Evolutionary conservation across 2,888 invertebrate genomes (phyloP).

Genomic region (Autographa gamma): DNA sequence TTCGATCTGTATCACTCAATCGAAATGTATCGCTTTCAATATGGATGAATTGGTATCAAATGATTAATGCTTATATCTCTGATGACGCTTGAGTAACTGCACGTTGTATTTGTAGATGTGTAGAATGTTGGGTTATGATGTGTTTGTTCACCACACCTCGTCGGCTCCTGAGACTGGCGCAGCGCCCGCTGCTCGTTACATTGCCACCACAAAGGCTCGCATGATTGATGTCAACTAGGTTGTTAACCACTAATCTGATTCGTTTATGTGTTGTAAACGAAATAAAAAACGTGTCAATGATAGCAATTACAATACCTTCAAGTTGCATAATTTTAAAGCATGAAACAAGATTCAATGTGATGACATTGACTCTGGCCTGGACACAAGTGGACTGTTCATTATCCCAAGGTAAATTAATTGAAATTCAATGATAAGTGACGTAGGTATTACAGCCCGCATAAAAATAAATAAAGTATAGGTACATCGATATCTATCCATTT

Average conservation of each 20-base stretch:
- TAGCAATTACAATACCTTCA: too few relatives aligned
- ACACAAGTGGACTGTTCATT: too few relatives aligned
- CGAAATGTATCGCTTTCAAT: slow-evolving; percentile 39
- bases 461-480: too few relatives aligned
- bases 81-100: slow-evolving; percentile 6
- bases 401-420: too few relatives aligned
- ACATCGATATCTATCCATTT: too few relatives aligned
- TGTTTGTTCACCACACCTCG: too few relatives aligned
- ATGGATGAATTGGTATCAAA: slow-evolving; percentile 27
- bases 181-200: neutral
- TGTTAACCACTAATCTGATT: neutral
- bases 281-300: neutral
- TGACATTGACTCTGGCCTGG: too few relatives aligned
- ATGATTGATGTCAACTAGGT: neutral
- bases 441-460: too few relatives aligned
- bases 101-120: neutral
- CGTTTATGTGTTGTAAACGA: neutral
- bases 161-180: too few relatives aligned
- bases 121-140: neutral
- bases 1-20: slow-evolving; percentile 41
- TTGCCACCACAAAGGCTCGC: neutral
- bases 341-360: too few relatives aligned
- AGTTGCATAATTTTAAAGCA: too few relatives aligned
- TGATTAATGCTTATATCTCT: slow-evolving; percentile 9
- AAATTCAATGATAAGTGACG: too few relatives aligned